Base-by-base conservation (phyloP, 2,797 vertebrate species). In the Diplodus sargus region DNA sequence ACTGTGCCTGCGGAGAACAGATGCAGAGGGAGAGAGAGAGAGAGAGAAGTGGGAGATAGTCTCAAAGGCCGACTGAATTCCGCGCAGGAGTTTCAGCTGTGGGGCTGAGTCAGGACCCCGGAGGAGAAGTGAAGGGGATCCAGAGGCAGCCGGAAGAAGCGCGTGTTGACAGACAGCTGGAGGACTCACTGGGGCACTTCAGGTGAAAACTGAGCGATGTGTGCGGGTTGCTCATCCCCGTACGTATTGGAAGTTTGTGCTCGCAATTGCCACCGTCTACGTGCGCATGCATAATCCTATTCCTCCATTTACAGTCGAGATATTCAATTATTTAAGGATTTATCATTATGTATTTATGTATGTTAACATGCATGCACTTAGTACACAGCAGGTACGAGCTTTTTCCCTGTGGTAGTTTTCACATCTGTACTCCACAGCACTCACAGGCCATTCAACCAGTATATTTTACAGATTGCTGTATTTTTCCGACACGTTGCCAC, bases 1-100 rank as follows among this genome's bases (percentile, higher is more conserved):
- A 99, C 23, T 95, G 97, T 20, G 97, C 97, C 98, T 99, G 73
- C 12, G 25, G 67, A 61, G 23, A 58, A 22, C 47, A 85, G 47
- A 83, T 11, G 61, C 42, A 78, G 30, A 79, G 52, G 43, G 53
- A 75, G 48, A 73, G 34, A 34, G 30, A 39, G 60, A 81, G 42
- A 30, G 30, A 34, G 60, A 81, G 42, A 51, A 70, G 43, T 39
- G 57, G 78, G 69, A 79, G 61, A 83, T 45, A 51, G 57, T 76
- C n/a, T 58, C 14, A 56, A 49, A 70, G 61, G 39, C 45, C 11
- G 10, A 58, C 23, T 57, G 64, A 78, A 43, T 56, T 84, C 30
- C 5, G 30, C 6, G 6, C 30, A 34, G 0, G 64, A 77, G 73
- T 5, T 25, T 42, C 14, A 49, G 60, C 43, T 74, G 47, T 8